Evolutionary conservation across 2,113 vertebrate genomes (phyloP), one percentile per base, ranked within the genome.

Genomic region (Chloropsis hardwickii): DNA sequence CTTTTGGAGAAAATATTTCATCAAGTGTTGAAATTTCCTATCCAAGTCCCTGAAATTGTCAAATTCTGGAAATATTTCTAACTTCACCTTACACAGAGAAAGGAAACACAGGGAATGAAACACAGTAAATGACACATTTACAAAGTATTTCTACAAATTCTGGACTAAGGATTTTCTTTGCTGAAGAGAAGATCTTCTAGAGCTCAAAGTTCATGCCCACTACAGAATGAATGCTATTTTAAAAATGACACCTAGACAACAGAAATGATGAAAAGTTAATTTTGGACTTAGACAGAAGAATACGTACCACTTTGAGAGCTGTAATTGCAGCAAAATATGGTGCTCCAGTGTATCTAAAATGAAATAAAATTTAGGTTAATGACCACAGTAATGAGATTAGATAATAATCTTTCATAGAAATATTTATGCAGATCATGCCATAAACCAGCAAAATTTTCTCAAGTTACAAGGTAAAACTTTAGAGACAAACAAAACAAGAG

Each of bases 271-370:
- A 53, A 65, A 94, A 60, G 69, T 78, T 87, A n/a, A 74, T 62
- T 93, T 61, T 47, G 65, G 18, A 66, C 35, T 74, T 70, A n/a
- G 37, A 73, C 5, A 70, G 24, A 80, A 84, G 53, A 65, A 80
- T 50, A 98, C 98, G 1, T 98, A 99, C 99, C 98, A 98, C 99
- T 99, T 99, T 99, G 54, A 99, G 96, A 87, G 99, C 99, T 40
- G 99, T 98, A 97, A 99, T 99, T 44, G 99, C 99, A 45, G 99
- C 99, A 96, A 99, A 99, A 93, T 99, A 99, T 0, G 99, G 99
- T 23, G 99, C 99, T 93, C 99, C 99, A 10, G 99, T 99, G 86
- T 99, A 99, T 81, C 99, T 99, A 78, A 61, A 95, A 94, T 53
- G 31, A 94, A 64, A 93, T 31, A 80, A 25, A 82, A 31, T 58